Conservation (phyloP, 2,113 vertebrate species). For the Vidua chalybeata region DNA sequence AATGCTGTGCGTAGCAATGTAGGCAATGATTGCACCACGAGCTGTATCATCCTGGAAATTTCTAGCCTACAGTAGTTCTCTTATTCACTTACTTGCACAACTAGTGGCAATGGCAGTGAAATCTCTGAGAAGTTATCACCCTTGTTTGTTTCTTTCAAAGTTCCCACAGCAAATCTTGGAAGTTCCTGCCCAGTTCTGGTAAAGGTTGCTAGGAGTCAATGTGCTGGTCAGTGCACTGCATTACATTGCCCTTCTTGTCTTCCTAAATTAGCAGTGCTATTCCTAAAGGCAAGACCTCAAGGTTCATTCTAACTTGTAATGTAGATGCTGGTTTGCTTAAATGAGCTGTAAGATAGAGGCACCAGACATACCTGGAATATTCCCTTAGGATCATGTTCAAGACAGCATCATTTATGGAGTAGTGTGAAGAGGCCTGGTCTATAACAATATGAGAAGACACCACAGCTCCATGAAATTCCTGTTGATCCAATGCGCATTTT, state of each 20-base stretch:
- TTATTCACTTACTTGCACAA: slow-evolving; percentile 13
- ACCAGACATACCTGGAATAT: not conserved
- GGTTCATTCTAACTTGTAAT: not conserved
- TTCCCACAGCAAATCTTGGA: not conserved
- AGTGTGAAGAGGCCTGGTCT: not conserved
- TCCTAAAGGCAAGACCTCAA: not conserved
- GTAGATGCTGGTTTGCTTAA: not conserved
- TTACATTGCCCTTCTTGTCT: not conserved
- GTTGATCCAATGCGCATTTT: not conserved
- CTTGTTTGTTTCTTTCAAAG: not conserved
- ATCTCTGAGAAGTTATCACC: not conserved
- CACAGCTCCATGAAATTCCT: not conserved
- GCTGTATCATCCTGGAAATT: not conserved
- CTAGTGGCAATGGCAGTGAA: not conserved
- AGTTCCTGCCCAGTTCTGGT: not conserved
- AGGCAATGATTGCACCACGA: not conserved
- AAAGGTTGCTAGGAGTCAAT: not conserved
- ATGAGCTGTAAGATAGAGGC: not conserved
- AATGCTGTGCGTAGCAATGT: not conserved
- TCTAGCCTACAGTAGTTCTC: not conserved
- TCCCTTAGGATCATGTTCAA: not conserved
- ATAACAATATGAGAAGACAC: not conserved
- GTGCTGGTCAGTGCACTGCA: not conserved
- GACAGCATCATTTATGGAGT: not conserved
- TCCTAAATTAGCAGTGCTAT: not conserved